These are phyloP conservation scores for Oppia nitens DNA, from an alignment of 1,140 invertebrate species.

Conservation along the genomic window DNA sequence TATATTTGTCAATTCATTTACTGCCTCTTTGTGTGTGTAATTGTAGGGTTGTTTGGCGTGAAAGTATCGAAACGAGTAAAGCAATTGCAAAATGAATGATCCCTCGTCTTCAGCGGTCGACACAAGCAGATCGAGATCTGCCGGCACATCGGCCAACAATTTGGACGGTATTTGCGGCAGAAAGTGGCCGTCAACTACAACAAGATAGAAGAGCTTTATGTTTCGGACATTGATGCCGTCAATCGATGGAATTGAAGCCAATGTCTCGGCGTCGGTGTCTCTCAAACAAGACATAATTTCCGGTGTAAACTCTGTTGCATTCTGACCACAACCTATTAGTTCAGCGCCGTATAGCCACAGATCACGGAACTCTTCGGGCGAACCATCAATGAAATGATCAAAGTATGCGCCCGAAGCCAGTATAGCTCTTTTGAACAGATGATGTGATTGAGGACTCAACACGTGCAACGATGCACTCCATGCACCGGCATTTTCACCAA, in stretches of 20 bases:
- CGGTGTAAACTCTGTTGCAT: neutral
- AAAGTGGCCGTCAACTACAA: neutral
- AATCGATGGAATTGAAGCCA: neutral
- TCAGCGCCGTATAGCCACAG: no score
- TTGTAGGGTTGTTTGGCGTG: no score
- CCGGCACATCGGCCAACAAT: neutral
- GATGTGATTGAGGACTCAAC: slow-evolving; percentile 23
- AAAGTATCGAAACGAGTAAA: neutral
- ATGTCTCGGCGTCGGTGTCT: neutral
- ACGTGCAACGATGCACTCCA: slow-evolving; percentile 26
- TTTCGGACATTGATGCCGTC: neutral
- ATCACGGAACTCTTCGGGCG: no score
- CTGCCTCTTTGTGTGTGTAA: no score
- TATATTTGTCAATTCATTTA: no score
- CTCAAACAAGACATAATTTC: neutral
- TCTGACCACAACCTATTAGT: neutral
- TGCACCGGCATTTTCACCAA: slow-evolving; percentile 32
- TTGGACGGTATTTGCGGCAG: neutral
- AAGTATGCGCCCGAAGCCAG: slow-evolving; percentile 19
- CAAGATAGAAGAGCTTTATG: neutral
- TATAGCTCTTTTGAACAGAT: slow-evolving; percentile 26
- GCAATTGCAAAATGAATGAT: neutral
- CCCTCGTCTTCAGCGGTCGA: neutral
- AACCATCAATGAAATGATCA: no score
- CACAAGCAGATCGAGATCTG: neutral